A percentile compares a stretch with the other conserved stretches of the same genome.
phyloP scores from a whole-genome alignment of 2,888 invertebrate genomes.

The Drosophila vallismaia region DNA sequence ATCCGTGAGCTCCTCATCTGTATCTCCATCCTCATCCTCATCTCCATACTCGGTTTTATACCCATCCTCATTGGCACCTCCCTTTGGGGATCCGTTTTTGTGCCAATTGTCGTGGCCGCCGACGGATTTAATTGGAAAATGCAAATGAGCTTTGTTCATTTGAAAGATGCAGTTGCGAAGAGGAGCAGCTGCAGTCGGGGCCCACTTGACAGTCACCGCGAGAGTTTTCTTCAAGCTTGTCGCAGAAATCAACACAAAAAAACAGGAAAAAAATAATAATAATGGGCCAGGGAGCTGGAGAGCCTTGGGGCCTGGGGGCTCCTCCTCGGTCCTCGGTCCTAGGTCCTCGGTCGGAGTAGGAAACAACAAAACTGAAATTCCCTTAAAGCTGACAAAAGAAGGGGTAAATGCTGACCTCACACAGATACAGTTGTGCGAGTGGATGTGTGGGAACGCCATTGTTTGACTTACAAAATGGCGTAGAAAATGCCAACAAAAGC shows the following conservation, averaged over 20 bases:
- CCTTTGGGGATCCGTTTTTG: conserved; percentile 14
- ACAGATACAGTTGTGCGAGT: conserved; percentile 26
- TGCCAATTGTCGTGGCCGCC: conserved; percentile 52
- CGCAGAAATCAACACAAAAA: conserved; percentile 27
- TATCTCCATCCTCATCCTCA: conserved; percentile 4
- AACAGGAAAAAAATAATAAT: conserved; percentile 1
- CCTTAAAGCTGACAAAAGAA: conserved; percentile 66
- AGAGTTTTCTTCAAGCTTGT: conserved; percentile 62
- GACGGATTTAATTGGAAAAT: conserved; percentile 82
- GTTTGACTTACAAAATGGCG: conserved; percentile 77
- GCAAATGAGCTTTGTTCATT: conserved; percentile 81
- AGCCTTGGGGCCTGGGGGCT: background rate
- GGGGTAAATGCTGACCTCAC: conserved; percentile 63
- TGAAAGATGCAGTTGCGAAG: conserved; percentile 59
- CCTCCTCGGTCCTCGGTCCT: too few relatives aligned
- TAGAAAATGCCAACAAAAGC: conserved; percentile 70
- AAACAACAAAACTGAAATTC: conserved; percentile 52
- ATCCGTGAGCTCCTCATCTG: conserved; percentile 23
- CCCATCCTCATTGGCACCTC: conserved; percentile 4
- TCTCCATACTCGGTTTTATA: conserved; percentile 1
- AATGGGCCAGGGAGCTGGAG: background rate
- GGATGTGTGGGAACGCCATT: conserved; percentile 53
- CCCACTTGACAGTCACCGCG: conserved; percentile 63
- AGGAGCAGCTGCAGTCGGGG: conserved; percentile 43
- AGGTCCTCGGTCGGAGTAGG: background rate